Conservation (phyloP, 1,140 invertebrate species). For the Drosophila tristis region DNA sequence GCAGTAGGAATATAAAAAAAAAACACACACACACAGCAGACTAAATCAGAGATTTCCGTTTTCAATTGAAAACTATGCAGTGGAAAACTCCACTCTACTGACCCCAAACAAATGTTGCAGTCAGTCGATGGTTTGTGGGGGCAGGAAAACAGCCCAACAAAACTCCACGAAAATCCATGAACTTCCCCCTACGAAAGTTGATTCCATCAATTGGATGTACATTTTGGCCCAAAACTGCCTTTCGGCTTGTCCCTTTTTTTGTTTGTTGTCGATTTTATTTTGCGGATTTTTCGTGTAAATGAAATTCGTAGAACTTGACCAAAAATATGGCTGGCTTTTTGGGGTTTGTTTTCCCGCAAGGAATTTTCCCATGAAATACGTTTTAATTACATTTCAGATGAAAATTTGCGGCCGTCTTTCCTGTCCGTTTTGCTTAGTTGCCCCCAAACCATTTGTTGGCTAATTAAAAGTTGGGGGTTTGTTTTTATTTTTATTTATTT, state of each 20-base stretch:
- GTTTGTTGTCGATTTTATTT: neutral
- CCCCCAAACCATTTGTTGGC: constrained; percentile 27
- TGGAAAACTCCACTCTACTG: constrained; percentile 1
- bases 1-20: constrained; percentile 2
- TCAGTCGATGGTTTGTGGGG: neutral
- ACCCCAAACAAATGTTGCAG: constrained; percentile 17
- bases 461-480: constrained; percentile 47
- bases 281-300: constrained; percentile 26
- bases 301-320: constrained; percentile 26
- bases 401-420: constrained; percentile 3
- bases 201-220: constrained; percentile 29
- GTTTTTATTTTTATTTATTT: neutral
- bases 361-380: constrained; percentile 16
- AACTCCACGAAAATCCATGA: neutral
- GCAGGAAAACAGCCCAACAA: no score
- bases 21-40: no score
- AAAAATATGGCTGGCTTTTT: constrained; percentile 31
- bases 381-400: constrained; percentile 49
- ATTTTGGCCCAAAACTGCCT: constrained; percentile 23
- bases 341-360: neutral
- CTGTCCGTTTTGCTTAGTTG: constrained; percentile 1
- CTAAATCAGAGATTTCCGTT: constrained; percentile 35
- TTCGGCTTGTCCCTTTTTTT: constrained; percentile 2
- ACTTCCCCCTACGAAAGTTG: constrained; percentile 8
- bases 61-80: constrained; percentile 42